Base-by-base conservation (phyloP, 2,797 vertebrate species). In the Diplodus sargus region DNA sequence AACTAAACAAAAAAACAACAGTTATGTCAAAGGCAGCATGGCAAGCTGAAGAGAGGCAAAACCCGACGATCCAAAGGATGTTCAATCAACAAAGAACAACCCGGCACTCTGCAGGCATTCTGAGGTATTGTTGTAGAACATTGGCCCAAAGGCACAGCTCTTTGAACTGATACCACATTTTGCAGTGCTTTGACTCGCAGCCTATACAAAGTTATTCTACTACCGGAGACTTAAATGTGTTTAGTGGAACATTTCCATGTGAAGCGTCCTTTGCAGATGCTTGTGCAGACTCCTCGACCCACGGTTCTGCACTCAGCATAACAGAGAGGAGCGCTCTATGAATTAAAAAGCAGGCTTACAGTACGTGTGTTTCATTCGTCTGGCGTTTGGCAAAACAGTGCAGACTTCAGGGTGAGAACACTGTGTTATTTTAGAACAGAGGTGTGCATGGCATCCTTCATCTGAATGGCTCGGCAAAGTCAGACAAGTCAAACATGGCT, bases 21-120 rank as follows among this genome's bases (percentile, higher is more conserved):
- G 17, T 67, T 61, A 72, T 53, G 74, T 77, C 62, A 76, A 66
- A 79, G 67, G 49, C 63, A 30, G 61, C 17, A 42, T 16, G 16
- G 59, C 30, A 70, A 66, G 47, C 48, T 54, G 49, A 56, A 81
- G 54, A 28, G 6, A 4, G 70, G 69, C 57, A 28, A 63, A 72
- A 74, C 16, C 52, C n/a, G 6, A 28, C 3, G 25, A 77, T 63
- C 18, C 48, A 60, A 62, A 61, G 42, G 39, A 63, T 52, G 56
- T 82, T 80, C 48, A 71, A 28, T 83, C 68, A 76, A 53, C 69
- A 70, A 62, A 81, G 56, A 58, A 57, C 51, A 67, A 25, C 54
- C 69, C 51, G 70, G 60, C 62, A 63, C 22, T 56, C 42, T 49
- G 52, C 4, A 7, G 43, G 16, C 42, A 48, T 51, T 66, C 52